Percentiles rank a stretch among this genome's conserved stretches.
Evolutionary conservation across 2,888 invertebrate species (phyloP).

Genomic region (Theretra japonica): DNA sequence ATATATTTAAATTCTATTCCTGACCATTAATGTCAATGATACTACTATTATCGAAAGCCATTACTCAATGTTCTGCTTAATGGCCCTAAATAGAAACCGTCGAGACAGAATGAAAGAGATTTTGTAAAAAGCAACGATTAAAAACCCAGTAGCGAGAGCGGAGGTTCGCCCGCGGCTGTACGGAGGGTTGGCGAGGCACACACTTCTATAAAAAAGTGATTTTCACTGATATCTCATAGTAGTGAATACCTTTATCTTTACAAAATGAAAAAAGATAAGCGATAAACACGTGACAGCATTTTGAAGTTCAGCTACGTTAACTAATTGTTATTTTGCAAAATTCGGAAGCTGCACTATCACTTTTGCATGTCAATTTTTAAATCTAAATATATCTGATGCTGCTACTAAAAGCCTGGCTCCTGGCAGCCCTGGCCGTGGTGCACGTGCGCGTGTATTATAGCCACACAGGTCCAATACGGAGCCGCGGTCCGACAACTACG

Average conservation of each 20-base stretch:
- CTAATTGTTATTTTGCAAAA: neutral
- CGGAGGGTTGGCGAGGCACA: conserved; percentile 35
- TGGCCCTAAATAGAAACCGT: conserved; percentile 51
- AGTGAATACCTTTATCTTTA: neutral
- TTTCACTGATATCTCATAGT: neutral
- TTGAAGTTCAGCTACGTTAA: neutral
- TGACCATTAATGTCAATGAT: conserved; percentile 31
- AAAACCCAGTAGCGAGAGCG: conserved; percentile 70
- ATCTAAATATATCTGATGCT: neutral
- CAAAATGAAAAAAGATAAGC: neutral
- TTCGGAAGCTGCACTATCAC: neutral
- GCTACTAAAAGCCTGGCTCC: neutral
- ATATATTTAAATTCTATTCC: conserved; percentile 1
- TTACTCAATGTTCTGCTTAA: conserved; percentile 43
- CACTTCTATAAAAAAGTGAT: neutral
- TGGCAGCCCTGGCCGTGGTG: conserved; percentile 12
- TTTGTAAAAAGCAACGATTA: conserved; percentile 68
- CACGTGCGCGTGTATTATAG: conserved; percentile 67
- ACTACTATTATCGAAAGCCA: conserved; percentile 32
- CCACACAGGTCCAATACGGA: conserved; percentile 49
- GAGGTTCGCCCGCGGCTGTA: conserved; percentile 62
- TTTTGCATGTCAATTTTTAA: neutral
- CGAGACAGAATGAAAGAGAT: conserved; percentile 56
- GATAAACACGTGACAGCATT: neutral
- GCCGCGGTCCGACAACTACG: conserved; percentile 26